These are phyloP conservation scores for Orientallactaga sibirica DNA, from an alignment of 2,797 vertebrate genomes.

Conservation along the genomic window DNA sequence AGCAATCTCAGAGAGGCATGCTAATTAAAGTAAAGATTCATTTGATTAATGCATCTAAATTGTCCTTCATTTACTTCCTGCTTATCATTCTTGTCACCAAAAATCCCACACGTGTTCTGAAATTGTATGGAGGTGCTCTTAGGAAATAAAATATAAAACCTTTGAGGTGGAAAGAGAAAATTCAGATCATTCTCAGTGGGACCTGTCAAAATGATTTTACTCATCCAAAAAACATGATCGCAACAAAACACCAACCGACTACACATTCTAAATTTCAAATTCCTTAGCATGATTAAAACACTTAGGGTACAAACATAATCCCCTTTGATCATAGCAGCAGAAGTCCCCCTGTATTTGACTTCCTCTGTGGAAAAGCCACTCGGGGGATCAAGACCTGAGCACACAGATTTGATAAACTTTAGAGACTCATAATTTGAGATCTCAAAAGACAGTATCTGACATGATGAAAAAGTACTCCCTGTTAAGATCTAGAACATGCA, in stretches of 20 bases:
- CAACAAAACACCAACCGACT: neutral
- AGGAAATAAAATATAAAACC: neutral
- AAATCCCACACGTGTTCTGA: neutral
- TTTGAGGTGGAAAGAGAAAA: neutral
- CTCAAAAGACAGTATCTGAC: neutral
- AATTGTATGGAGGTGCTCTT: neutral
- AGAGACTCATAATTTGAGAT: constrained; percentile 16
- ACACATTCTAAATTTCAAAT: neutral
- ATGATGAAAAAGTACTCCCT: neutral
- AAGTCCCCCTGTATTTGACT: neutral
- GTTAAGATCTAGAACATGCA: neutral
- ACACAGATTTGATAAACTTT: neutral
- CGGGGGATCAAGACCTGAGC: neutral
- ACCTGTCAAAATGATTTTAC: neutral
- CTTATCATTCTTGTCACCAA: neutral
- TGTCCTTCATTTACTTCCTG: neutral
- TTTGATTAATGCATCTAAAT: constrained; percentile 8
- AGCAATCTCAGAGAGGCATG: neutral
- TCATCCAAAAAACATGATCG: constrained; percentile 24
- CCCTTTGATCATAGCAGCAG: neutral
- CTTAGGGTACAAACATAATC: neutral
- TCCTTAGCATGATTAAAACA: neutral
- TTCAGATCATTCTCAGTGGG: neutral
- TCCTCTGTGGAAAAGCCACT: neutral
- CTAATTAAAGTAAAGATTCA: neutral